Base-by-base conservation (phyloP, 1,140 invertebrate species). In the Drosophila ercepeae region DNA sequence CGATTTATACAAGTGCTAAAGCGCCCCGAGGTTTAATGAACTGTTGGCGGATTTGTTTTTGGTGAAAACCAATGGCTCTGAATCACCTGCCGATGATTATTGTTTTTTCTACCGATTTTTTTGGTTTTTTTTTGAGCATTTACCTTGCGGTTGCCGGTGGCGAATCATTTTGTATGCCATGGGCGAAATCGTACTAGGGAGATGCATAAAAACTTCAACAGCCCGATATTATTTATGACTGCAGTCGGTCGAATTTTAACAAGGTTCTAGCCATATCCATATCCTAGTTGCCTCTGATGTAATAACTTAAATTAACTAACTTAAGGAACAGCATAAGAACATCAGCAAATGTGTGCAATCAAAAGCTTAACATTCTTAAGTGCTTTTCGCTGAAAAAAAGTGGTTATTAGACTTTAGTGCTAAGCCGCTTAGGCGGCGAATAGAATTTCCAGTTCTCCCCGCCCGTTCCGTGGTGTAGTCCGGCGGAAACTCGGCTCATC, bases 21-120 rank as follows among this genome's bases (percentile, higher is more conserved):
- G 57, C 74, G 27, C 45, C 45, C 8, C 32, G 36, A 64, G 64
- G 79, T 84, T 84, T 86, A 79, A 76, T 86, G 81, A 84, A 84
- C 81, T 61, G 63, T 41, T 68, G 32, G 41, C 75, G 81, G 81
- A 76, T 86, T 86, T 73, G 67, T 71, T 69, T 84, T 84, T 48
- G 72, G 81, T 61, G 81, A 84, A 86, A 84, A 86, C 71, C 67
- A 69, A 55, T 75, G 58, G 19, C 9, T 42, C 74, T 83, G 78
- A 83, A 75, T 83, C 75, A 78, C 53, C 42, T 67, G 60, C 58
- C 67, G 51, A 54, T 70, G 51, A 53, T 49, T 55, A 49, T 73
- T 71, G 39, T 50, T 67, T 39, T 32, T 44, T 19, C 16, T 27
- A 29, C 34, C 36, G 52, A n/a, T n/a, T 57, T 60, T 41, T 27